Base-by-base conservation (phyloP, 2,797 vertebrate genomes). In the Synanceia verrucosa region DNA sequence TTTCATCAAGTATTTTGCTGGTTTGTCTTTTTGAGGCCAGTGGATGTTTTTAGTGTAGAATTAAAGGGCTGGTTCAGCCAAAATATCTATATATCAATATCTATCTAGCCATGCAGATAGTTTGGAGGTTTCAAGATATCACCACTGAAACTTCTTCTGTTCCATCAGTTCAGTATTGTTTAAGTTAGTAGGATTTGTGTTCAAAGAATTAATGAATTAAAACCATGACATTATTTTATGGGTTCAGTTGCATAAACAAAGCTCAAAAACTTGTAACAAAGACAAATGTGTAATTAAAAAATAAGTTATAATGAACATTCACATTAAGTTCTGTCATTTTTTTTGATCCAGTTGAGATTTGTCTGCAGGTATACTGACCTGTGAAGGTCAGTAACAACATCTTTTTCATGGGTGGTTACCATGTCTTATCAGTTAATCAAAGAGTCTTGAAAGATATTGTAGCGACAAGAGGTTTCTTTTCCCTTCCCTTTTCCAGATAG, bases 391-490 rank as follows among this genome's bases (percentile, higher is more conserved):
- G 70, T 47, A 80, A 74, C 82, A 74, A 48, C 47, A 56, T n/a
- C 68, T 78, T 84, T 88, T 79, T 61, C 71, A 85, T 67, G 70
- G 76, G 72, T 86, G 57, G 72, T 81, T 88, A 70, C 56, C 14
- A 59, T 58, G 60, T 76, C 68, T 90, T 86, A 92, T 92, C 86
- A 76, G 83, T 57, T 31, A 65, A 39, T 82, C 61, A 29, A 50
- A 69, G 57, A 76, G 73, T 78, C 79, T 60, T 58, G 44, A 70
- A 81, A 86, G 78, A 84, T 81, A 70, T 53, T 19, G 24, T 70
- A 60, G 23, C 59, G 73, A 82, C 75, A 83, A 82, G 82, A 76
- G 58, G 26, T 78, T n/a, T 75, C 69, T 70, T 55, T 69, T 62
- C 57, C 46, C 61, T 73, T 76, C 73, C 72, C 82, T 69, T 56